phyloP scores from a whole-genome alignment of 1,140 invertebrate species.

The Drosophila punjabiensis region DNA sequence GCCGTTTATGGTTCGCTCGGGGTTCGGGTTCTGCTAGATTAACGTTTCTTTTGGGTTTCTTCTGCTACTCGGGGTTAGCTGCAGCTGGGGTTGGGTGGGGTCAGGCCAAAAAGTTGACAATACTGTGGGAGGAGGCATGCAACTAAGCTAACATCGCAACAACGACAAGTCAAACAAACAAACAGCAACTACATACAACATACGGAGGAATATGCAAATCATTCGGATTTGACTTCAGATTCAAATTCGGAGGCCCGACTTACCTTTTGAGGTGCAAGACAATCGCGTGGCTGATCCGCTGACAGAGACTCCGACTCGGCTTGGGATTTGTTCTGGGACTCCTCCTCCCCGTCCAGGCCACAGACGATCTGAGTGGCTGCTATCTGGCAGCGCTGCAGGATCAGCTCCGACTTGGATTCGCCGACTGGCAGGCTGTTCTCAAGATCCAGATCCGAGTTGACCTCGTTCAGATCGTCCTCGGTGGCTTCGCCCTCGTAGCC shows the following conservation, averaged over 20 bases:
- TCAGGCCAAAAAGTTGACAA: conserved; percentile 64
- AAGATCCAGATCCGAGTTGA: conserved; percentile 76
- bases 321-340: not conserved
- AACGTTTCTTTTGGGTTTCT: conserved; percentile 20
- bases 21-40: conserved; percentile 7
- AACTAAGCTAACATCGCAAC: conserved; percentile 39
- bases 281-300: conserved; percentile 76
- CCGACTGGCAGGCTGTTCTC: conserved; percentile 38
- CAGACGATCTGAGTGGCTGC: conserved; percentile 61
- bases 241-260: conserved; percentile 5
- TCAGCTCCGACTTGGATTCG: conserved; percentile 34
- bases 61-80: conserved; percentile 29
- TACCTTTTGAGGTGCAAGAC: conserved; percentile 84
- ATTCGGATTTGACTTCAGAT: not conserved
- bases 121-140: conserved; percentile 61
- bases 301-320: conserved; percentile 34
- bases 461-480: conserved; percentile 81
- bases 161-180: conserved; percentile 39
- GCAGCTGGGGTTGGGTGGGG: conserved; percentile 43
- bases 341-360: conserved; percentile 7
- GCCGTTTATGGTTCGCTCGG: conserved; percentile 21
- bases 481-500: conserved; percentile 77
- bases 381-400: conserved; percentile 61
- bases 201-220: conserved; percentile 39
- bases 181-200: conserved; percentile 38